Percentiles rank a stretch among this genome's conserved stretches.
phyloP scores from a whole-genome alignment of 1,140 invertebrate species.

The Armadillidium nasatum region DNA sequence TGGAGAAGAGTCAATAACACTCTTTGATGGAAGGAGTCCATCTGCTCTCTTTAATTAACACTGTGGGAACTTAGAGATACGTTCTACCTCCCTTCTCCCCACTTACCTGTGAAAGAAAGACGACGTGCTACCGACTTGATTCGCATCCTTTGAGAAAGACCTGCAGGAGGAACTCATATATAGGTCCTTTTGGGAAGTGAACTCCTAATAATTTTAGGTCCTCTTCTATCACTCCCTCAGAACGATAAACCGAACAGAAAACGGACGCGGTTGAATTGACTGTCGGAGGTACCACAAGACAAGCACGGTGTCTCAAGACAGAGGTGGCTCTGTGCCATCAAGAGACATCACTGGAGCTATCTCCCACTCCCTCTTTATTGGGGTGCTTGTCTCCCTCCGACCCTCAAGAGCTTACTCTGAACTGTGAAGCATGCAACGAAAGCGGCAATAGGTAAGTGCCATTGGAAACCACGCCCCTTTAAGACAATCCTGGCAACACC shows the following conservation, averaged over 20 bases:
- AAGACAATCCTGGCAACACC: background rate
- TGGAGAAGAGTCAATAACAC: no score
- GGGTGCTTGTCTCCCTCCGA: background rate
- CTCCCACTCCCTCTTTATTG: background rate
- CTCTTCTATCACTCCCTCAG: background rate
- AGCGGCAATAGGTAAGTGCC: background rate
- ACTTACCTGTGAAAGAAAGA: conserved; percentile 1
- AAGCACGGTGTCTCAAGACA: conserved; percentile 6
- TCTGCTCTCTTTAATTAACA: no score
- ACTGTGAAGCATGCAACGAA: background rate
- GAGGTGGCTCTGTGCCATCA: background rate
- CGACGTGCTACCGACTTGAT: background rate
- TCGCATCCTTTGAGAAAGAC: background rate
- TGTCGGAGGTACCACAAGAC: conserved; percentile 6
- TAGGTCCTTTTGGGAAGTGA: background rate
- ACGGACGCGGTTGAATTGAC: background rate
- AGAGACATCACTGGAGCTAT: conserved; percentile 6
- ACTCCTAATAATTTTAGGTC: background rate
- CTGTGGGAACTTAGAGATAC: background rate
- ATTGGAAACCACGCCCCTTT: background rate
- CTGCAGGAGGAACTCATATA: background rate
- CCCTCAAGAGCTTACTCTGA: background rate
- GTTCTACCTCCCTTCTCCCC: background rate
- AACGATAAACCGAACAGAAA: background rate
- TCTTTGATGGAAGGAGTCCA: no score